These are phyloP conservation scores for Andrena hattorfiana DNA, from an alignment of 2,888 invertebrate species.

Conservation along the genomic window DNA sequence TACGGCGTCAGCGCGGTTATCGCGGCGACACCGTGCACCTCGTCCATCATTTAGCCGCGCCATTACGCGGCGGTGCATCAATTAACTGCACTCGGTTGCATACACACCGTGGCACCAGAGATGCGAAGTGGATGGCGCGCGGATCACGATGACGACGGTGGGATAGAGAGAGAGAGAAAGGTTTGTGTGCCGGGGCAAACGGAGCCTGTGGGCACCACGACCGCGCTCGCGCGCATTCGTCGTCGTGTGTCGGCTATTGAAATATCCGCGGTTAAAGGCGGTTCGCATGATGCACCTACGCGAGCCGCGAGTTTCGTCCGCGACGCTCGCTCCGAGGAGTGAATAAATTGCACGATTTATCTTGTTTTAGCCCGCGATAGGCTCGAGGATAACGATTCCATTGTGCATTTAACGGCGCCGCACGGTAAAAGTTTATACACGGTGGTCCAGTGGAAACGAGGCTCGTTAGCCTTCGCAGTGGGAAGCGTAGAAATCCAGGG, in stretches of 20 bases:
- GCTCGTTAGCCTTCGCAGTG: too few species aligned
- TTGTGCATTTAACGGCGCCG: constrained; percentile 39
- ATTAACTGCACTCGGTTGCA: constrained; percentile 63
- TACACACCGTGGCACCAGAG: constrained; percentile 10
- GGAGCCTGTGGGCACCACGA: constrained; percentile 64
- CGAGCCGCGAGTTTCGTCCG: constrained; percentile 19
- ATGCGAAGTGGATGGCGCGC: constrained; percentile 16
- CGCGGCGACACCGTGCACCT: constrained; percentile 42
- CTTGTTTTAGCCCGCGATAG: constrained; percentile 49
- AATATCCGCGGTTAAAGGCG: constrained; percentile 43
- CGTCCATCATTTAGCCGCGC: constrained; percentile 68
- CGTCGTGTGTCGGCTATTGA: constrained; percentile 43
- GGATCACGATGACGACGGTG: not conserved
- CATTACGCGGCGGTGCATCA: constrained; percentile 73
- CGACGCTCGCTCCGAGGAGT: constrained; percentile 8
- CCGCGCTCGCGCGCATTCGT: constrained; percentile 9
- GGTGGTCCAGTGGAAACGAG: not conserved
- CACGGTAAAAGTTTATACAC: constrained; percentile 17
- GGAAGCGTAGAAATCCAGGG: too few species aligned
- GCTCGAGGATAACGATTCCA: constrained; percentile 43
- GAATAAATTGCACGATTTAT: constrained; percentile 43
- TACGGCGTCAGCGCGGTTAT: constrained; percentile 37
- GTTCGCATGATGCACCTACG: constrained; percentile 49
- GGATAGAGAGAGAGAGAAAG: constrained; percentile 63
- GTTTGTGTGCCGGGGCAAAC: constrained; percentile 76